These are phyloP conservation scores for Craniophora ligustri DNA, from an alignment of 2,888 invertebrate species.

Conservation along the genomic window DNA sequence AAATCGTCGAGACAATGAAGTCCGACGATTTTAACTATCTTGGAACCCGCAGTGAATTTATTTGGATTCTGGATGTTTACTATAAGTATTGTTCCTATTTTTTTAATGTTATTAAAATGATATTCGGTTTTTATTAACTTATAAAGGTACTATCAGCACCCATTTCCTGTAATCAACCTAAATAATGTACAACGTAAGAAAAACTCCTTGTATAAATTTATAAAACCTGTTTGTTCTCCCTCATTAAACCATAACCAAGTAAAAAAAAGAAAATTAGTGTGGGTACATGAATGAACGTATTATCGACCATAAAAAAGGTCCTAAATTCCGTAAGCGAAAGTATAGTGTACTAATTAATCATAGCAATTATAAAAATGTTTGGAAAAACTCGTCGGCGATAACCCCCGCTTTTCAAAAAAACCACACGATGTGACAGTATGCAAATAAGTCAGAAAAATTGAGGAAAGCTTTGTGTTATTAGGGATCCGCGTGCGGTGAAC, in stretches of 20 bases:
- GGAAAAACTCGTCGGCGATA: constrained; percentile 37
- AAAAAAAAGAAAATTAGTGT: constrained; percentile 14
- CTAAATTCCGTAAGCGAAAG: constrained; percentile 37
- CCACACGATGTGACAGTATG: constrained; percentile 59
- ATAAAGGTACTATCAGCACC: too few relatives aligned
- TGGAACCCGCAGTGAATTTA: too few relatives aligned
- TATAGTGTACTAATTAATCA: constrained; percentile 49
- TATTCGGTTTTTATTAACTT: too few relatives aligned
- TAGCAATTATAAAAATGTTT: constrained; percentile 50
- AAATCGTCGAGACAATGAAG: too few relatives aligned
- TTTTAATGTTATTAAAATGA: too few relatives aligned
- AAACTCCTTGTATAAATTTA: too few relatives aligned
- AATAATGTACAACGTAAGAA: too few relatives aligned
- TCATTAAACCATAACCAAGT: not conserved
- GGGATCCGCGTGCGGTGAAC: constrained; percentile 40
- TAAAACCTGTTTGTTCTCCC: too few relatives aligned
- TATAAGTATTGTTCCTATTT: too few relatives aligned
- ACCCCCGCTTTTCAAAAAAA: constrained; percentile 39
- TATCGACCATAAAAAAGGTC: constrained; percentile 29
- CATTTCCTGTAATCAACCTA: not conserved
- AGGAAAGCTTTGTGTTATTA: constrained; percentile 42
- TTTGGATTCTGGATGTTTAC: too few relatives aligned
- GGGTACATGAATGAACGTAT: constrained; percentile 17
- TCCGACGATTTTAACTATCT: too few relatives aligned
- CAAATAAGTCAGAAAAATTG: constrained; percentile 56